phyloP scores from a whole-genome alignment of 2,888 invertebrate species.

The Hyppa rectilinea region DNA sequence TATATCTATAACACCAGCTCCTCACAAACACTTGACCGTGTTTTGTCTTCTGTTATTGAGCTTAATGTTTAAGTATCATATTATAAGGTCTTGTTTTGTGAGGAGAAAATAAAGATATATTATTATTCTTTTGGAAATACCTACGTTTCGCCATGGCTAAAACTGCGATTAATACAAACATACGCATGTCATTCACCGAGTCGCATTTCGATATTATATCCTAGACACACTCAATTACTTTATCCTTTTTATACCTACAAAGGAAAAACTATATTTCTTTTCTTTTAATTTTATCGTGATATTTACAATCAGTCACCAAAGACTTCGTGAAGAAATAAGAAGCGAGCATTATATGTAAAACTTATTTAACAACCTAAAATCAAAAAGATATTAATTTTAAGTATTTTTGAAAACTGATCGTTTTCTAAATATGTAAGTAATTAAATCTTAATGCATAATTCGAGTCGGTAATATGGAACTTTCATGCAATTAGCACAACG shows the following conservation, averaged over 20 bases:
- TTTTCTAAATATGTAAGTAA: background rate
- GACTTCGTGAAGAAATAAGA: background rate
- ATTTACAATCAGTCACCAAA: constrained; percentile 30
- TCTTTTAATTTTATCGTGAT: background rate
- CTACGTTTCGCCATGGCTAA: background rate
- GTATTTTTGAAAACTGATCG: background rate
- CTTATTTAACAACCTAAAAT: constrained; percentile 23
- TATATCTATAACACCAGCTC: too few relatives aligned
- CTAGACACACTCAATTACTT: constrained; percentile 9
- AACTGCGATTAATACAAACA: background rate
- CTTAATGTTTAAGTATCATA: too few relatives aligned
- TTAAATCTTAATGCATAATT: background rate
- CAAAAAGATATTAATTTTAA: background rate
- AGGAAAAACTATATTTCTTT: constrained; percentile 2
- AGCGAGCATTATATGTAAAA: background rate
- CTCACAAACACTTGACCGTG: too few relatives aligned
- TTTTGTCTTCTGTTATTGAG: too few relatives aligned
- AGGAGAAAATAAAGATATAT: too few relatives aligned
- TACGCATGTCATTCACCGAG: constrained; percentile 18
- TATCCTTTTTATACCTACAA: constrained; percentile 26
- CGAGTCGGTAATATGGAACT: background rate
- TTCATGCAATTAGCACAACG: background rate
- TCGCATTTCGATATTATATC: background rate
- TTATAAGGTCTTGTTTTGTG: too few relatives aligned
- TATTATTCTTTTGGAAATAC: background rate